Evolutionary conservation across 2,888 invertebrate species (phyloP), one percentile per base, ranked within the genome.

Genomic region (Cheilosia urbana): DNA sequence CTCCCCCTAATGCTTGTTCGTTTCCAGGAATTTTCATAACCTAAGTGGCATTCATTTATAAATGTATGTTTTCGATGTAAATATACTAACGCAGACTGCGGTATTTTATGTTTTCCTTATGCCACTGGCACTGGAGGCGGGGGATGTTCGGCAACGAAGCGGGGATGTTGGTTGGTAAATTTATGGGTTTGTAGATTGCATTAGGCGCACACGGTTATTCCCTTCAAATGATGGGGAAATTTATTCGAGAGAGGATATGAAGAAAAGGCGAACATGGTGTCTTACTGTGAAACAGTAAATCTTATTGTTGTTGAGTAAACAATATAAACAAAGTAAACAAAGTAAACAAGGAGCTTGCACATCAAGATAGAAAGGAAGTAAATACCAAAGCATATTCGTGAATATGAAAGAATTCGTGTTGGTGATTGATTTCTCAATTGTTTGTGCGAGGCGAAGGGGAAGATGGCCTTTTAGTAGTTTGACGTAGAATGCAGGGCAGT

Each of bases 21-120:
- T 78, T 82, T 65, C 78, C 73, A 82, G 69, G 82, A 87, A 87
- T 87, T 85, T 87, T 87, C 87, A 87, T 87, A 87, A 87, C 87
- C 73, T 87, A 87, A 87, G 87, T 87, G 87, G 87, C 76, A 82
- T 87, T 78, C 77, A 87, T 78, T 82, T 87, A 82, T 53, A 87
- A 82, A 82, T 87, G 87, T 82, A 69, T 78, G 87, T 63, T 87
- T 58, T 87, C 77, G 73, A 87, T 82, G 87, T 87, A 87, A 87
- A 82, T 76, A 65, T 69, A 78, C 72, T 76, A 81, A 81, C 71
- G 71, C 84, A 71, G 72, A 71, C 80, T 84, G 75, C 69, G 84
- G 84, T 84, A 75, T 80, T 84, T 84, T 60, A 75, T 77, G 66
- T 75, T 76, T 69, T 63, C 58, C 79, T 75, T 63, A 58, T 79